These are phyloP conservation scores for Caenorhabditis angaria DNA, from an alignment of 2,888 invertebrate genomes.

Conservation along the genomic window DNA sequence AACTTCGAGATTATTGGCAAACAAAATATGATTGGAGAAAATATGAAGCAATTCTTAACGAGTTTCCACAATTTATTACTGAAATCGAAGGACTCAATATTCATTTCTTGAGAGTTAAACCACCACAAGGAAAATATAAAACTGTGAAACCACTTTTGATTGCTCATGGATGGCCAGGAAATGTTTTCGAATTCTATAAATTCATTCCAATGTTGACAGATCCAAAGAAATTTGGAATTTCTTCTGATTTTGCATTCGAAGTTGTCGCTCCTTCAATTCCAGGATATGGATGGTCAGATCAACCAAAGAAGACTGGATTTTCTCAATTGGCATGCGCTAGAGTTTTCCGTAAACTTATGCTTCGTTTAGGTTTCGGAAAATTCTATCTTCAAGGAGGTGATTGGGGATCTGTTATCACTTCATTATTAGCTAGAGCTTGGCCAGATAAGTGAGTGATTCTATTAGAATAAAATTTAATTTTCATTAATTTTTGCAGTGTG, in stretches of 20 bases:
- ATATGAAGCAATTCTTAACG: conserved; percentile 80
- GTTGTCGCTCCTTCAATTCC: conserved; percentile 76
- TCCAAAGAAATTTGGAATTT: conserved; percentile 74
- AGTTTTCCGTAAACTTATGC: conserved; percentile 80
- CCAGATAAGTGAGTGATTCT: conserved; percentile 75
- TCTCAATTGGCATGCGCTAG: conserved; percentile 71
- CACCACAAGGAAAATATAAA: conserved; percentile 72
- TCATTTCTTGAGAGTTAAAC: conserved; percentile 82
- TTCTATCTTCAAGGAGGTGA: conserved; percentile 82
- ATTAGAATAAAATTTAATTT: not conserved
- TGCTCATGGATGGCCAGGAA: conserved; percentile 88
- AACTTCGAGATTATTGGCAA: conserved; percentile 80
- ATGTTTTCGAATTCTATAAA: conserved; percentile 82
- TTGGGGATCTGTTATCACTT: conserved; percentile 81
- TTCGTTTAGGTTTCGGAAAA: conserved; percentile 78
- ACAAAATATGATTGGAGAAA: conserved; percentile 81
- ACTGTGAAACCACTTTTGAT: conserved; percentile 77
- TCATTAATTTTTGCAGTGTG: conserved; percentile 72
- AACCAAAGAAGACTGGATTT: conserved; percentile 77
- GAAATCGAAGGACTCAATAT: conserved; percentile 80
- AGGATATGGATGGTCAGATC: conserved; percentile 76
- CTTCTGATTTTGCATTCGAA: conserved; percentile 71
- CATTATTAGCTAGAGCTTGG: conserved; percentile 78
- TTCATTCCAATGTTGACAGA: conserved; percentile 76
- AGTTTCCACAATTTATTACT: conserved; percentile 81